Conservation (phyloP, 30 jellyfish, hydroid and myxozoan genomes). For the Clytia hemisphaerica region DNA sequence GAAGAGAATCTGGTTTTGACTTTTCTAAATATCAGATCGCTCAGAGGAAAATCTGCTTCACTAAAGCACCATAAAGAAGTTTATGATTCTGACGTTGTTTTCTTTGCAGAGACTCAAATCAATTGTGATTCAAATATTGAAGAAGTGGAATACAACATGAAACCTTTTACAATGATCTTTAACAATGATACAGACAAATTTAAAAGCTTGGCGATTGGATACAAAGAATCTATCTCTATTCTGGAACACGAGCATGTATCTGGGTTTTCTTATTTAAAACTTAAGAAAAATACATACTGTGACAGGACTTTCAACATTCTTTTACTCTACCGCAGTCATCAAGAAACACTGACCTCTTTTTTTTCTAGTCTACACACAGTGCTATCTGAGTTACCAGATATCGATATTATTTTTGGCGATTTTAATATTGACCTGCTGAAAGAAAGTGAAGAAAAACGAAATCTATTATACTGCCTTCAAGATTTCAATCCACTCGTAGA, state of each 20-base stretch:
- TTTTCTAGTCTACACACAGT: too few relatives aligned
- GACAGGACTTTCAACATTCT: not conserved
- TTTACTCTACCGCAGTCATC: too few relatives aligned
- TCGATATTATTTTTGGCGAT: constrained; percentile 5
- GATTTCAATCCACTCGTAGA: not conserved
- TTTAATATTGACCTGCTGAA: not conserved
- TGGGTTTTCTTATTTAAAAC: not conserved
- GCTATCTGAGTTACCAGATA: not conserved
- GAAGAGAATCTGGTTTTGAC: too few relatives aligned
- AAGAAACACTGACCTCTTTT: not conserved
- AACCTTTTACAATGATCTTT: not conserved
- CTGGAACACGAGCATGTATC: too few relatives aligned
- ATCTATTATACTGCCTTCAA: not conserved
- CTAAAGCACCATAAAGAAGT: too few relatives aligned
- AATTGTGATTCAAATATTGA: not conserved
- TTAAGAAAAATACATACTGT: not conserved
- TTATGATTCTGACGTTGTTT: constrained; percentile 1
- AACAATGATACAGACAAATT: not conserved
- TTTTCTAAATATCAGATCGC: not conserved
- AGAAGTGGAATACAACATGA: not conserved
- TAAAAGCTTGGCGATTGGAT: constrained; percentile 5
- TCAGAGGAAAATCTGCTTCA: not conserved
- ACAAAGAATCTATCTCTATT: too few relatives aligned
- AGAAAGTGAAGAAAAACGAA: too few relatives aligned
- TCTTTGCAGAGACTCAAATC: constrained; percentile 5